A percentile compares a stretch with the other conserved stretches of the same genome.
Conservation (phyloP, 1,140 invertebrate genomes). For the Araneus ventricosus region DNA sequence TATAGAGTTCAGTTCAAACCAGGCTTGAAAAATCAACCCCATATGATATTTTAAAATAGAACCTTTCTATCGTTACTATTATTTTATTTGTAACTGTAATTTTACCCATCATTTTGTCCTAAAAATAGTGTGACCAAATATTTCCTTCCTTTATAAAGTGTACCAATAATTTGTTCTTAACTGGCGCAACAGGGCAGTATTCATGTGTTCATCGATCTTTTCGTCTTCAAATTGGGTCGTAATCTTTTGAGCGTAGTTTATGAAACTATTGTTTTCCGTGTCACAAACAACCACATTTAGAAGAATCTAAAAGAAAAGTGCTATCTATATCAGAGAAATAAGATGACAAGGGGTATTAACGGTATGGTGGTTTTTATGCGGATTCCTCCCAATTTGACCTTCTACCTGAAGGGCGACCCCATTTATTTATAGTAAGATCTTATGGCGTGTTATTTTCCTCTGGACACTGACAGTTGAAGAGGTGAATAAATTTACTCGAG, state of each 20-base stretch:
- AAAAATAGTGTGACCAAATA: no score
- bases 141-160: no score
- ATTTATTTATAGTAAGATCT: constrained; percentile 35
- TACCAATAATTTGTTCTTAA: no score
- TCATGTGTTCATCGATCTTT: not conserved
- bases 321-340: constrained; percentile 41
- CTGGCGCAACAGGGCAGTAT: not conserved
- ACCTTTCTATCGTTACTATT: no score
- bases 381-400: constrained; percentile 43
- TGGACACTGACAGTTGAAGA: constrained; percentile 43
- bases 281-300: constrained; percentile 15
- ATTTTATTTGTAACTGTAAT: no score
- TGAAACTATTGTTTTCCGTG: constrained; percentile 59
- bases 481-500: constrained; percentile 44
- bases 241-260: constrained; percentile 63
- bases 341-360: constrained; percentile 26
- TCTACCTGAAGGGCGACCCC: constrained; percentile 48
- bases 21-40: no score
- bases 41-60: no score
- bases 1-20: no score
- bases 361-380: constrained; percentile 30
- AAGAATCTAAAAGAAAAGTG: constrained; percentile 18
- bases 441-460: constrained; percentile 6
- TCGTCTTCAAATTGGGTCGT: constrained; percentile 63
- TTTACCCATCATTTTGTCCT: no score